Evolutionary conservation across 2,888 invertebrate genomes (phyloP).

Genomic region (Monopis laevigella): DNA sequence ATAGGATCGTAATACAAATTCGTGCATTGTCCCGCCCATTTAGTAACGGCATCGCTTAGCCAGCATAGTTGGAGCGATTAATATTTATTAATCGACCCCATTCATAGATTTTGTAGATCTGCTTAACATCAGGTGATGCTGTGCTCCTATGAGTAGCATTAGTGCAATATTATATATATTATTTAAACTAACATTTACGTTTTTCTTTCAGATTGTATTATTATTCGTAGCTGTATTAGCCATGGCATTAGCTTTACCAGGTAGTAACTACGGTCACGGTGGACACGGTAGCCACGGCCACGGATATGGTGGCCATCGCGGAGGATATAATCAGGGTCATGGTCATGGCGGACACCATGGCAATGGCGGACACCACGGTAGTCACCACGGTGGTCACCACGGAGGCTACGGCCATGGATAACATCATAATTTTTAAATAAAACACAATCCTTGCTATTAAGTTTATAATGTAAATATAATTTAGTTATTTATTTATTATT

Average conservation of each 20-base stretch:
- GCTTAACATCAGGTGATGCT: neutral
- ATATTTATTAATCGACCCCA: too few relatives aligned
- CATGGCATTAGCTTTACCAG: neutral
- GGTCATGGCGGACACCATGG: constrained; percentile 2
- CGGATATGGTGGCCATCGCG: neutral
- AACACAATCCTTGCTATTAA: neutral
- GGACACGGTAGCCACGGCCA: constrained; percentile 1
- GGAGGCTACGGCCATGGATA: neutral
- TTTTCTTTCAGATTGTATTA: neutral
- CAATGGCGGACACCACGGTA: constrained; percentile 6
- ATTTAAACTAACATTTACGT: too few relatives aligned
- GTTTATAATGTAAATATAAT: neutral
- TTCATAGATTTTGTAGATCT: too few relatives aligned
- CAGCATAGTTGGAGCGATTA: too few relatives aligned
- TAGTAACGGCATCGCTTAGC: too few relatives aligned
- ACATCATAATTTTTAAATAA: neutral
- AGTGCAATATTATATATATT: too few relatives aligned
- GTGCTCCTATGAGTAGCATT: neutral
- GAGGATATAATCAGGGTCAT: neutral
- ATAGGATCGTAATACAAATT: too few relatives aligned
- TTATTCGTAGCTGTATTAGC: neutral
- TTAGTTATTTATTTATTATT: neutral
- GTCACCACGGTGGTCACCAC: neutral
- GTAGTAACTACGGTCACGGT: neutral
- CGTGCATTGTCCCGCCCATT: too few relatives aligned